Base-by-base conservation (phyloP, 2,888 invertebrate species). In the Tetragnatha montana region DNA sequence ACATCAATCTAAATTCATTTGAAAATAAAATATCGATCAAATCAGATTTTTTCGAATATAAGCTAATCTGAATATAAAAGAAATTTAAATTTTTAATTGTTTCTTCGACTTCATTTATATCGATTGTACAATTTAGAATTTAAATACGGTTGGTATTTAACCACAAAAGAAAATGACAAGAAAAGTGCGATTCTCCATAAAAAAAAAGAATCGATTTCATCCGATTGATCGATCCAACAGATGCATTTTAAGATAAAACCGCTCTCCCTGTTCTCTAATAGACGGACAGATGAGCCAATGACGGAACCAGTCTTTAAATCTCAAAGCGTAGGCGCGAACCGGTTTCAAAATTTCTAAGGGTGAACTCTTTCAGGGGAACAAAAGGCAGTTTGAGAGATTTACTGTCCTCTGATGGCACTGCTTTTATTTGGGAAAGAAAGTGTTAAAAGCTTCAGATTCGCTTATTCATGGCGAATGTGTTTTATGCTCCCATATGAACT, bases 261-360 rank as follows among this genome's bases (percentile, higher is more conserved):
- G 49, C 49, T n/a, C 75, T 14, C 47, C 47, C 17, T n/a, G 68
- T 35, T 22, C 8, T 79, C 14, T 35, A 68, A 47, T 47, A 49
- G 70, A 49, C 70, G 21, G 19, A 19, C 12, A 70, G 70, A 50
- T 51, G 74, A 22, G 35, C 50, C 50, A 49, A 22, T 73, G 50
- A 68, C 21, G 35, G 35, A 35, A 88, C 88, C 88, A 83, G 88
- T 88, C 88, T 79, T 79, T 83, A 51, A 79, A 87, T 76, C 75
- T 81, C 22, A 47, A 87, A 88, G 83, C 88, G 88, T 88, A 68
- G 81, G 87, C 87, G 88, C 88, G 78, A 83, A 88, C 82, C 83
- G 82, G 88, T 82, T 88, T 83, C 79, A 35, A 83, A 88, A 83
- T 83, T 83, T 88, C 79, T 47, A 22, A 78, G 49, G 82, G 47